Percentiles rank a stretch among this genome's conserved stretches.
Conservation (phyloP, 2,888 invertebrate genomes). For the Hypolimnas misippus region DNA sequence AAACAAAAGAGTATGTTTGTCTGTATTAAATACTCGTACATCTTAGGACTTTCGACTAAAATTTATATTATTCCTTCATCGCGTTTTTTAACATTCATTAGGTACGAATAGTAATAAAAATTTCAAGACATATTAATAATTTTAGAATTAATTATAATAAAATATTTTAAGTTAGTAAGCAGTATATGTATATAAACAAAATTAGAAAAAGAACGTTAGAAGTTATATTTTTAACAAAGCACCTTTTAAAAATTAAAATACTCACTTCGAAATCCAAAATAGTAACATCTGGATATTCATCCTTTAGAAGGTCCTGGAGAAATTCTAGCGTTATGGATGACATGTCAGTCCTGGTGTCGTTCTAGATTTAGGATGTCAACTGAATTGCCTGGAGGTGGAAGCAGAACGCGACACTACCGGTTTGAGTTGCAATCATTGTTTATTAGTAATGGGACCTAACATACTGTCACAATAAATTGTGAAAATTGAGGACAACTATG, state of each 20-base stretch:
- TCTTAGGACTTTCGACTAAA: no score
- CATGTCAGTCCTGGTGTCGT: slow-evolving; percentile 51
- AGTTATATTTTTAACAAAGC: no score
- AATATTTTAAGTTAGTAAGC: no score
- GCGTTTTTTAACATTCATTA: no score
- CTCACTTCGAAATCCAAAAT: slow-evolving; percentile 82
- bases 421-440: slow-evolving; percentile 38
- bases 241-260: slow-evolving; percentile 4
- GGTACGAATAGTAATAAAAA: no score
- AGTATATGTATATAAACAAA: no score
- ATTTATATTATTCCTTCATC: no score
- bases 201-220: no score
- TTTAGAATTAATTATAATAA: no score
- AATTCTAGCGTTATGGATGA: slow-evolving; percentile 79
- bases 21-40: not conserved
- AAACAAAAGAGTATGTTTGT: no score
- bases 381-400: slow-evolving; percentile 39
- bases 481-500: not conserved
- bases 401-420: slow-evolving; percentile 39
- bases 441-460: slow-evolving; percentile 35
- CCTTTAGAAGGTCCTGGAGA: slow-evolving; percentile 80
- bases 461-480: slow-evolving; percentile 28
- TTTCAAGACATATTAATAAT: no score
- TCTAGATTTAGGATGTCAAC: slow-evolving; percentile 33
- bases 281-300: slow-evolving; percentile 82